Percentiles rank a stretch among this genome's conserved stretches.
These are phyloP conservation scores for Volucella inanis DNA, from an alignment of 2,888 invertebrate species.

Conservation along the genomic window DNA sequence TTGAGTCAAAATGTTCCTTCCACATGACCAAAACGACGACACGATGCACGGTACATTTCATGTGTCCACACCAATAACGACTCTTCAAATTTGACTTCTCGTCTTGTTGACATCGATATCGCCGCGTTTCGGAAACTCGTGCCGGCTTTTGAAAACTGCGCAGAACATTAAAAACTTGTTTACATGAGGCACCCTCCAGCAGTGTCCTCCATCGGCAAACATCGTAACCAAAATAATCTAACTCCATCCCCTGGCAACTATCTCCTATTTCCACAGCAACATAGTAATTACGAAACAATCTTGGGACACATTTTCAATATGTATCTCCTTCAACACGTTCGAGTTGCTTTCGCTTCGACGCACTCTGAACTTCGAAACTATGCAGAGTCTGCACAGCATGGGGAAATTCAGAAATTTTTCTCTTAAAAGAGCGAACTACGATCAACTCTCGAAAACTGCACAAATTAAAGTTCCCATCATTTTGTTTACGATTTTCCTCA, in stretches of 20 bases:
- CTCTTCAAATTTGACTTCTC: too few relatives aligned
- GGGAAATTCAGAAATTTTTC: conserved; percentile 48
- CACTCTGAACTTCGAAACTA: conserved; percentile 59
- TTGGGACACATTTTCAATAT: conserved; percentile 9
- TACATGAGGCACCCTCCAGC: too few relatives aligned
- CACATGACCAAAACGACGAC: too few relatives aligned
- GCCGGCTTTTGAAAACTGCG: neutral
- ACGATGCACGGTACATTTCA: too few relatives aligned
- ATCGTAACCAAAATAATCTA: conserved; percentile 27
- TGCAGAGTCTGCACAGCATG: conserved; percentile 60
- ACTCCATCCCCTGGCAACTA: conserved; percentile 20
- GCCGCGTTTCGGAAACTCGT: neutral
- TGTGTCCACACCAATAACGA: too few relatives aligned
- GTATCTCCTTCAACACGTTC: conserved; percentile 40
- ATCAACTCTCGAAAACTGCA: conserved; percentile 15
- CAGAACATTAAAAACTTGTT: too few relatives aligned
- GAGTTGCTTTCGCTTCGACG: conserved; percentile 64
- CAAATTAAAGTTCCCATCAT: conserved; percentile 13
- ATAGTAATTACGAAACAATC: conserved; percentile 26
- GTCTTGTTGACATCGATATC: too few relatives aligned
- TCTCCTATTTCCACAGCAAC: conserved; percentile 22
- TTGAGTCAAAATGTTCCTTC: too few relatives aligned
- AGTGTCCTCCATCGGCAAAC: conserved; percentile 48
- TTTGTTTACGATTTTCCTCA: conserved; percentile 35
- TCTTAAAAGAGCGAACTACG: conserved; percentile 53